Evolutionary conservation across 2,113 vertebrate genomes (phyloP), one percentile per base, ranked within the genome.

Genomic region (Herpetotheres cachinnans): DNA sequence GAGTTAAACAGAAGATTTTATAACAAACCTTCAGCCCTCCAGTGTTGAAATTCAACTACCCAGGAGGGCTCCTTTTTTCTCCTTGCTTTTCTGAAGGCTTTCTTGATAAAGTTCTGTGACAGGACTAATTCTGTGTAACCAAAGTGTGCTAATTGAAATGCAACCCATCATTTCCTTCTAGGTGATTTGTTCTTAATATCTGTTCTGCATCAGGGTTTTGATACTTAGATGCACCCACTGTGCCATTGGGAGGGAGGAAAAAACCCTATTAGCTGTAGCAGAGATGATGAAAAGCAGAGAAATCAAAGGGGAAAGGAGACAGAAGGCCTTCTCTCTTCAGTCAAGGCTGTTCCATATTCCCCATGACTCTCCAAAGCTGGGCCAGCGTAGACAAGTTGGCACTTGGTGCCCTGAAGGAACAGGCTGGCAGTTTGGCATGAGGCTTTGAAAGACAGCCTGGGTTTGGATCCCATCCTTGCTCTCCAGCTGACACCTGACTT

Each of bases 401-500:
- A 82, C 82, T 74, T 9, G 22, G 85, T 79, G 81, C 84, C 95
- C 96, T 66, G 82, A 86, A 97, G 93, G 67, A 96, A 83, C 59
- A 94, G 73, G 87, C 87, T 91, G 78, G 93, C 88, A 82, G 55
- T 38, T 89, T 95, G 95, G 95, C 95, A 85, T 0, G 10, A 74
- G 55, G 52, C 29, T 87, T 46, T 52, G 86, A 92, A 63, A 95
- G 74, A 29, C 67, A 78, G 89, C 71, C 81, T 36, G 62, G 50
- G 14, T 90, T 80, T 94, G 86, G 96, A 95, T 84, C 20, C 67
- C 21, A 29, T 96, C 83, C 82, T 73, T 94, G 91, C 84, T 93
- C 86, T 91, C 94, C 97, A 97, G 94, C 97, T 97, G 97, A 94
- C 93, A 97, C 96, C 97, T 97, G 95, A 96, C 92, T 96, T 85